These are phyloP conservation scores for Carassius auratus DNA, from an alignment of 2,113 vertebrate genomes.

Conservation along the genomic window DNA sequence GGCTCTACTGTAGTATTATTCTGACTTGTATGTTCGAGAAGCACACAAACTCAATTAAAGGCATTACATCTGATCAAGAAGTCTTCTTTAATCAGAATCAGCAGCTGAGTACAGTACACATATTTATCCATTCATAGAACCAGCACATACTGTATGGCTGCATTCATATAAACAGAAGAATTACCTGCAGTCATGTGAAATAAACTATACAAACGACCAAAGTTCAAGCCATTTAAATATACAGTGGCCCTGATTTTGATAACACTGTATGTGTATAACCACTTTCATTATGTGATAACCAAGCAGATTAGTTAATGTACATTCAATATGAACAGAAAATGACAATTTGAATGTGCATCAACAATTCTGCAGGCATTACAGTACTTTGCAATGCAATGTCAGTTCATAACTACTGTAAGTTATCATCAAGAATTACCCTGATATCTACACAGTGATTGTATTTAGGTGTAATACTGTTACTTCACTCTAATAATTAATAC, in stretches of 20 bases:
- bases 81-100: neutral
- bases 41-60: neutral
- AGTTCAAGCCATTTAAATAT: neutral
- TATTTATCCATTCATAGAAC: neutral
- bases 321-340: neutral
- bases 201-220: neutral
- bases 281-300: neutral
- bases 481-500: neutral
- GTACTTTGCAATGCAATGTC: neutral
- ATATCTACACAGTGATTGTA: conserved; percentile 7
- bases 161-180: neutral
- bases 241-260: neutral
- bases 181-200: conserved; percentile 10
- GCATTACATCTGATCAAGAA: neutral
- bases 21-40: neutral
- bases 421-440: neutral
- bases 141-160: neutral
- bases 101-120: neutral
- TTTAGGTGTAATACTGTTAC: conserved; percentile 17
- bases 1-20: neutral
- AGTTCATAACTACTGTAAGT: neutral
- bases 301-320: neutral
- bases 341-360: neutral
- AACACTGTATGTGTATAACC: neutral
- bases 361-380: neutral